These are phyloP conservation scores for Hyppa rectilinea DNA, from an alignment of 2,888 invertebrate species.

Conservation along the genomic window DNA sequence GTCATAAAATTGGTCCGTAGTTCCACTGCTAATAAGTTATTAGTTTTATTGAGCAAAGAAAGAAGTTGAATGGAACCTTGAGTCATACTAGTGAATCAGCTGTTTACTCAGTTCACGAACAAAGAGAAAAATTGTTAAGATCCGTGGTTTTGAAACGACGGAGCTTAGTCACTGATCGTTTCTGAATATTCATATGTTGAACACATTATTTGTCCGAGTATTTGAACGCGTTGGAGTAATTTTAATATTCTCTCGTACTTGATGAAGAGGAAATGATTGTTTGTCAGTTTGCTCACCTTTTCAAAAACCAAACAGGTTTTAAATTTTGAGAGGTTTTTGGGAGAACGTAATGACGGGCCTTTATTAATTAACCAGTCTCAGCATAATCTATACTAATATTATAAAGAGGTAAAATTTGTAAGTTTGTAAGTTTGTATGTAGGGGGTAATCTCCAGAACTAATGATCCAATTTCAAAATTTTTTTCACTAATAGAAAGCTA, in stretches of 20 bases:
- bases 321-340: constrained; percentile 25
- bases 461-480: no score
- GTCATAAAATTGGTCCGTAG: constrained; percentile 13
- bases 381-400: no score
- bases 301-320: constrained; percentile 31
- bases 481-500: no score
- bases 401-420: no score
- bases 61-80: constrained; percentile 48
- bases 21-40: constrained; percentile 30
- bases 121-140: constrained; percentile 60
- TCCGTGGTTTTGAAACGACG: constrained; percentile 32
- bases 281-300: constrained; percentile 41
- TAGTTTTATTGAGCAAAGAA: constrained; percentile 35
- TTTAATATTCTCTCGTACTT: constrained; percentile 36
- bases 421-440: no score
- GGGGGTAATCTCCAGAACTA: no score
- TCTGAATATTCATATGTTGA: constrained; percentile 61
- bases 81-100: constrained; percentile 62
- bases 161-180: constrained; percentile 56
- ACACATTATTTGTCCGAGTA: constrained; percentile 45
- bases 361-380: constrained; percentile 6
- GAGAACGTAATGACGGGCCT: background rate
- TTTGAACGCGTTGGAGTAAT: constrained; percentile 41
- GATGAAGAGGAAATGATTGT: constrained; percentile 45
- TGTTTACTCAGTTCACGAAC: constrained; percentile 56